Evolutionary conservation across 2,113 vertebrate species (phyloP).

Genomic region (Chrysochloris asiatica): DNA sequence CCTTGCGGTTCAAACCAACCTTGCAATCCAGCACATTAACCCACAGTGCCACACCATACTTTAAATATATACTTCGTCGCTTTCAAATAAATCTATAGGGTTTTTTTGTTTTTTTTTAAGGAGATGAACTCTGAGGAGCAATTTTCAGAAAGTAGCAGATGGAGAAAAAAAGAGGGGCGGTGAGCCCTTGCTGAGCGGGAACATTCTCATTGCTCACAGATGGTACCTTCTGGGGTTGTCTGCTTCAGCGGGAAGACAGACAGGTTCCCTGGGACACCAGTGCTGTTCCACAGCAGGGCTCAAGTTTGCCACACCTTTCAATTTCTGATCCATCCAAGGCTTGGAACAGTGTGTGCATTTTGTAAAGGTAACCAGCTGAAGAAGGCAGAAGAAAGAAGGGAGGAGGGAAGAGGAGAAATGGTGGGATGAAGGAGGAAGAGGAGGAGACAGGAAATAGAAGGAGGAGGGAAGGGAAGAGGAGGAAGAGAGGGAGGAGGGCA

Average conservation of each 20-base stretch:
- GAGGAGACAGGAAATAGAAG: not conserved
- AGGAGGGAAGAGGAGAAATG: no score
- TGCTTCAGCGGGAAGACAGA: no score
- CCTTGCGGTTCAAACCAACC: no score
- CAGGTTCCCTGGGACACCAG: not conserved
- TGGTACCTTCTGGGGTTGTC: no score
- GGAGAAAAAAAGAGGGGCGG: conserved; percentile 24
- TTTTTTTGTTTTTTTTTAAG: no score
- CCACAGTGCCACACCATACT: no score
- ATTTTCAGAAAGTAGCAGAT: conserved; percentile 56
- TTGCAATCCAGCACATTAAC: no score
- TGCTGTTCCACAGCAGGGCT: not conserved
- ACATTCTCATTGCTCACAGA: conserved; percentile 44
- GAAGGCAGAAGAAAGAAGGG: not conserved
- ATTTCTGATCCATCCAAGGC: not conserved
- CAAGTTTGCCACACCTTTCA: not conserved
- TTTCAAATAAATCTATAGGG: no score
- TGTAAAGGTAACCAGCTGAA: not conserved
- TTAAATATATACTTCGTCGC: not conserved
- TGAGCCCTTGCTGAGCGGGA: not conserved
- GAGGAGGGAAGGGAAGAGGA: not conserved
- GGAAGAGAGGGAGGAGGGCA: no score
- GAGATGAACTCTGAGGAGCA: not conserved
- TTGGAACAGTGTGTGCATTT: not conserved
- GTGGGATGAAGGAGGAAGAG: not conserved